These are phyloP conservation scores for Agrotis ipsilon DNA, from an alignment of 2,888 invertebrate genomes.

Conservation along the genomic window DNA sequence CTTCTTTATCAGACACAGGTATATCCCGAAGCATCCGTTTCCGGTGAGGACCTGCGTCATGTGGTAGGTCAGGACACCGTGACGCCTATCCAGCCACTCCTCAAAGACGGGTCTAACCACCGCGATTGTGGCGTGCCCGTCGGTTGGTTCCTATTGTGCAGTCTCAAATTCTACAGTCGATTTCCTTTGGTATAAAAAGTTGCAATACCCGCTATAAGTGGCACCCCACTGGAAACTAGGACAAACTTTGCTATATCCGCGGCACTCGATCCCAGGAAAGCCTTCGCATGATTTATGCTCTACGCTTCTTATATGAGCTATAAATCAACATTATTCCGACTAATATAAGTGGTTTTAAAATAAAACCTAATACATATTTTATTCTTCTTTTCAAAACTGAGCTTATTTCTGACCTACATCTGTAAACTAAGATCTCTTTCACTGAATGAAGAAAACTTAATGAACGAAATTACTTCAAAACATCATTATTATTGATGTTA, in stretches of 20 bases:
- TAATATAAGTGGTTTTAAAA: slow-evolving; percentile 4
- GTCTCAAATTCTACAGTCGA: too few species aligned
- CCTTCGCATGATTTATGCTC: slow-evolving; percentile 42
- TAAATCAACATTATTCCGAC: slow-evolving; percentile 9
- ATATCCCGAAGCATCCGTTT: too few species aligned
- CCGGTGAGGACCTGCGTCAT: too few species aligned
- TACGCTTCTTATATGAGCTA: slow-evolving; percentile 25
- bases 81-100: too few species aligned
- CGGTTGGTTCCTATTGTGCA: too few species aligned
- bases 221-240: slow-evolving; percentile 10
- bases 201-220: slow-evolving; percentile 13
- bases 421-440: not conserved
- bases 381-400: not conserved
- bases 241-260: slow-evolving; percentile 37
- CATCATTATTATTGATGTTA: too few species aligned
- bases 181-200: not conserved
- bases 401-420: not conserved
- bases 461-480: too few species aligned
- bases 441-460: not conserved
- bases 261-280: slow-evolving; percentile 41
- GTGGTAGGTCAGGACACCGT: too few species aligned
- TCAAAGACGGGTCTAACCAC: too few species aligned
- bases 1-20: too few species aligned
- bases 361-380: not conserved
- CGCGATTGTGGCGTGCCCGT: too few species aligned